Percentiles rank a stretch among this genome's conserved stretches.
Conservation (phyloP, 2,888 invertebrate species). For the Halocaridina rubra region DNA sequence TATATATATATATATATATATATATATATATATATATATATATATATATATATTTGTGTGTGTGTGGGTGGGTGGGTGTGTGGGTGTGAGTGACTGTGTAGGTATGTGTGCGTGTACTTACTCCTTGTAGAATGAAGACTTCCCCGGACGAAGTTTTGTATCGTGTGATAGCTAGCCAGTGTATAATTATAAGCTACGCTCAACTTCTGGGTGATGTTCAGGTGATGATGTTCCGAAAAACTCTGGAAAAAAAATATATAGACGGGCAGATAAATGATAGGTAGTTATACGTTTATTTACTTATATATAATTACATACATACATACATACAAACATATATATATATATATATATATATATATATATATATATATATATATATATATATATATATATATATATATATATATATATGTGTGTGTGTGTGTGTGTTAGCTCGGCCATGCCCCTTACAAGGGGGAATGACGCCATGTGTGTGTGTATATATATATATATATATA, state of each 20-base stretch:
- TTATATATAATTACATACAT: too few species aligned
- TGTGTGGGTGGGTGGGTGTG: background rate
- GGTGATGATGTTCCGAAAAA: conserved; percentile 12
- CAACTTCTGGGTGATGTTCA: conserved; percentile 9
- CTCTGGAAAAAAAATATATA: conserved; percentile 17
- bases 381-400: too few species aligned
- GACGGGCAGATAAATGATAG: too few species aligned
- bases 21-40: background rate
- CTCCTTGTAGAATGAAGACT: conserved; percentile 17
- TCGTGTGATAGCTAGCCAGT: background rate
- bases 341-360: too few species aligned
- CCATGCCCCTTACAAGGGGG: too few species aligned
- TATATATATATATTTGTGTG: background rate
- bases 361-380: too few species aligned
- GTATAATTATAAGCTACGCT: conserved; percentile 36
- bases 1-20: conserved; percentile 8
- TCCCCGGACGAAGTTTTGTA: background rate
- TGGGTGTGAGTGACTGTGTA: background rate
- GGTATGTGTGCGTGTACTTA: background rate
- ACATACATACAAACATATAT: too few species aligned
- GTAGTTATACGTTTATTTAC: too few species aligned
- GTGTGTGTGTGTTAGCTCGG: too few species aligned
- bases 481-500: too few species aligned
- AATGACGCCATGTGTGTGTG: too few species aligned
- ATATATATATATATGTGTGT: too few species aligned